Conservation (phyloP, 2,113 vertebrate genomes). For the Dicentrarchus labrax region DNA sequence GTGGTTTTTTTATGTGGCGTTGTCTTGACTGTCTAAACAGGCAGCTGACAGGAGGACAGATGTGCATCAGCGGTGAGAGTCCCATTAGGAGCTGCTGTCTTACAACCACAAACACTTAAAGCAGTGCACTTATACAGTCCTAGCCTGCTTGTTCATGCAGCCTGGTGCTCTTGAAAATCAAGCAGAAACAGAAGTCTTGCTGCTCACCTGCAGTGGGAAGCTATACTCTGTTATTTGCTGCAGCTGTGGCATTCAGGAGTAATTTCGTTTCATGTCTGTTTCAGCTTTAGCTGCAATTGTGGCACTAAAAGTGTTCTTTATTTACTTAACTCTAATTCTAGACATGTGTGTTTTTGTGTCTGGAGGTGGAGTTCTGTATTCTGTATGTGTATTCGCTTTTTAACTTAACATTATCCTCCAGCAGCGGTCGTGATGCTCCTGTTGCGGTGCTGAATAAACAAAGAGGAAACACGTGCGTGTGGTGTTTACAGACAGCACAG, state of each 20-base stretch:
- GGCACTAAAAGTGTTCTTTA: conserved; percentile 6
- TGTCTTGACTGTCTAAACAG: conserved; percentile 28
- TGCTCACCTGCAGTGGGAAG: conserved; percentile 28
- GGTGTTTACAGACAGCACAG: conserved; percentile 46
- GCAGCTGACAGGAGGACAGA: conserved; percentile 4
- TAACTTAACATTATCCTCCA: conserved; percentile 28
- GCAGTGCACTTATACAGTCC: not conserved
- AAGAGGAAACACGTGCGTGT: conserved; percentile 32
- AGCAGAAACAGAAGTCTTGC: not conserved
- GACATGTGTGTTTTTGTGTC: conserved; percentile 14
- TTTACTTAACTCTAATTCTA: conserved; percentile 24
- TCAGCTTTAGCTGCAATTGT: conserved; percentile 6
- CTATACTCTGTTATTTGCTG: conserved; percentile 27
- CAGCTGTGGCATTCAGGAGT: conserved; percentile 33
- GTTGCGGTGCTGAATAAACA: conserved; percentile 46
- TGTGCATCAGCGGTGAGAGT: conserved; percentile 2
- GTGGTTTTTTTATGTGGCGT: conserved; percentile 12
- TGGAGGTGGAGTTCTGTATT: not conserved
- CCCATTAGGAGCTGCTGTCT: conserved; percentile 37
- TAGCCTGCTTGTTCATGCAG: conserved; percentile 25
- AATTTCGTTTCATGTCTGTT: conserved; percentile 5
- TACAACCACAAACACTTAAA: conserved; percentile 23
- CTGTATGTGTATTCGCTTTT: conserved; percentile 31
- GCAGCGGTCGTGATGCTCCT: conserved; percentile 4
- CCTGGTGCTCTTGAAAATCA: conserved; percentile 14